A percentile compares a stretch with the other conserved stretches of the same genome.
Conservation (phyloP, 2,113 vertebrate species). For the Thalassarche chlororhynchos region DNA sequence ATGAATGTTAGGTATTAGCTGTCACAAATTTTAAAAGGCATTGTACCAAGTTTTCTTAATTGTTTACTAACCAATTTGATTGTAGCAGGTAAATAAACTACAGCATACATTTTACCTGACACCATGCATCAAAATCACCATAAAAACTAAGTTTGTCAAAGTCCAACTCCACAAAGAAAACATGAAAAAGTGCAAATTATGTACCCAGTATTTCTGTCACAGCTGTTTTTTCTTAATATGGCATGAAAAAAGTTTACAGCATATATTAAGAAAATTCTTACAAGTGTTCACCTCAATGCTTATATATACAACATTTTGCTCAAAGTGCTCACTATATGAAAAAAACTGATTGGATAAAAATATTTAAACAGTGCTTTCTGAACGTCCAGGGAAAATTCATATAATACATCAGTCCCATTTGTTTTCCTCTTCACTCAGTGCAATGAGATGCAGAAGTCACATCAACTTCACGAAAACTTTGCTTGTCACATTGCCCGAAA, state of each 20-base stretch:
- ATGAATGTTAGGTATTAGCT: constrained; percentile 65
- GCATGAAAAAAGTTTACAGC: constrained; percentile 74
- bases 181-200: constrained; percentile 79
- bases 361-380: constrained; percentile 68
- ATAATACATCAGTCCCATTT: constrained; percentile 32
- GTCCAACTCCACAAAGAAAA: constrained; percentile 74
- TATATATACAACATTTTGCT: constrained; percentile 75
- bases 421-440: constrained; percentile 51
- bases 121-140: constrained; percentile 74
- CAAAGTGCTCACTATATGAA: constrained; percentile 78
- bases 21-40: constrained; percentile 72
- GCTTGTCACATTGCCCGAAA: neutral
- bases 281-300: constrained; percentile 70
- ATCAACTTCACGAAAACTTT: neutral
- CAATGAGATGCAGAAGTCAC: constrained; percentile 49
- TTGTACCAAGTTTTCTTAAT: constrained; percentile 63
- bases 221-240: constrained; percentile 65
- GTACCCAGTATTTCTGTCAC: constrained; percentile 72
- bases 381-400: constrained; percentile 31
- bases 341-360: constrained; percentile 67
- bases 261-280: constrained; percentile 73
- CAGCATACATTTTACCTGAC: constrained; percentile 66
- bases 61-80: constrained; percentile 67
- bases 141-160: constrained; percentile 81
- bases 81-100: constrained; percentile 67